phyloP scores from a whole-genome alignment of 1,140 invertebrate genomes.

The Plectrocnemia conspersa region DNA sequence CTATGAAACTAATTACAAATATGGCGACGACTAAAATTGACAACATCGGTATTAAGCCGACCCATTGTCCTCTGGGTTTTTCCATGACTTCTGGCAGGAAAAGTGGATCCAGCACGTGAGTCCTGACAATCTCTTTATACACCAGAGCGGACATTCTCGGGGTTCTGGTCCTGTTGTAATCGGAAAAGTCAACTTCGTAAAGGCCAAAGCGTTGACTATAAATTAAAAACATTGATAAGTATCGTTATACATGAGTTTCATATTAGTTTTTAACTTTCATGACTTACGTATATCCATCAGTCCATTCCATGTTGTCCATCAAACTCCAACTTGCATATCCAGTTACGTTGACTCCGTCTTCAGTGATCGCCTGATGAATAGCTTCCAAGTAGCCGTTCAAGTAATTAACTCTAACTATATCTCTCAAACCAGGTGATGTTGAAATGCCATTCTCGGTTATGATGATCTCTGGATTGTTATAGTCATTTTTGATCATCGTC shows the following conservation, averaged over 20 bases:
- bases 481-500: constrained; percentile 56
- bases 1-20: constrained; percentile 34
- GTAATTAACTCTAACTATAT: constrained; percentile 49
- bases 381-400: constrained; percentile 37
- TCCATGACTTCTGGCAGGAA: constrained; percentile 39
- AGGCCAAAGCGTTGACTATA: constrained; percentile 62
- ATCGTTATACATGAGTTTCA: constrained; percentile 1
- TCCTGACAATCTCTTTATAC: constrained; percentile 51
- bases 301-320: constrained; percentile 65
- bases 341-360: constrained; percentile 40
- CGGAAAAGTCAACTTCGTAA: constrained; percentile 62
- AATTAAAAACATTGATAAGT: constrained; percentile 31
- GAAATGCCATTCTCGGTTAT: constrained; percentile 66
- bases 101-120: constrained; percentile 44
- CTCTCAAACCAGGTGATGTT: constrained; percentile 49
- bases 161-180: constrained; percentile 55
- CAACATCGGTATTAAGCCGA: constrained; percentile 25
- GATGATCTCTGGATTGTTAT: constrained; percentile 56
- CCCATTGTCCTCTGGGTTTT: constrained; percentile 26
- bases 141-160: constrained; percentile 61
- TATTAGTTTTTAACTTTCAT: constrained; percentile 4
- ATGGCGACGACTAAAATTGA: constrained; percentile 26
- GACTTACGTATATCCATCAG: constrained; percentile 44
- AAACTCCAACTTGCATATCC: constrained; percentile 62
- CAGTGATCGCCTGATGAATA: constrained; percentile 34